These are phyloP conservation scores for Allobates femoralis DNA, from an alignment of 2,797 vertebrate genomes.

Conservation along the genomic window DNA sequence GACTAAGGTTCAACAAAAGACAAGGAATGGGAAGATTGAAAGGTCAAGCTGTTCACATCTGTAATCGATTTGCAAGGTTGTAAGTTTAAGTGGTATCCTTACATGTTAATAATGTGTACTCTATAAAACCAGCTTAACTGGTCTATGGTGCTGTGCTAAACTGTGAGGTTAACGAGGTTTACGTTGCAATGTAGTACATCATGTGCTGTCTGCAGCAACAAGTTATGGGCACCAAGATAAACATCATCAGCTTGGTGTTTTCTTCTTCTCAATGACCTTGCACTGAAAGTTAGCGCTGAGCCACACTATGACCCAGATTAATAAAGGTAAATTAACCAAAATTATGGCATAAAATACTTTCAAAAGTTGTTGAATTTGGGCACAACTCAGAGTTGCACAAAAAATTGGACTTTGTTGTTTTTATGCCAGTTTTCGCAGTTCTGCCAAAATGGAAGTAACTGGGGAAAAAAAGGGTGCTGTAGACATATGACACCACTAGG, in stretches of 20 bases:
- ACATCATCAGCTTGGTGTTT: background rate
- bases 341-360: too few relatives aligned
- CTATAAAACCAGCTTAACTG: background rate
- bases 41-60: slow-evolving; percentile 21
- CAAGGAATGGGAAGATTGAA: background rate
- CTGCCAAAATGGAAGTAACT: too few relatives aligned
- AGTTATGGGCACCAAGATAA: background rate
- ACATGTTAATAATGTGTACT: slow-evolving; percentile 32
- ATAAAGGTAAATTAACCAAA: too few relatives aligned
- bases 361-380: too few relatives aligned
- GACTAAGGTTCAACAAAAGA: slow-evolving; percentile 19
- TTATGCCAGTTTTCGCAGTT: too few relatives aligned
- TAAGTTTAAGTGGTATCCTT: slow-evolving; percentile 10
- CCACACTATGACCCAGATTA: too few relatives aligned
- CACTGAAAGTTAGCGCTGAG: too few relatives aligned
- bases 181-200: background rate
- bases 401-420: too few relatives aligned
- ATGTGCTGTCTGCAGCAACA: background rate
- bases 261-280: background rate
- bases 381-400: too few relatives aligned
- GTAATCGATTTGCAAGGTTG: slow-evolving; percentile 10
- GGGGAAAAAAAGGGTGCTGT: too few relatives aligned
- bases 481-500: too few relatives aligned
- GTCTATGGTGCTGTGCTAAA: background rate
- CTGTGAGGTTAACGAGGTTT: background rate